phyloP scores from a whole-genome alignment of 2,888 invertebrate species.

The Cosmopolites sordidus region DNA sequence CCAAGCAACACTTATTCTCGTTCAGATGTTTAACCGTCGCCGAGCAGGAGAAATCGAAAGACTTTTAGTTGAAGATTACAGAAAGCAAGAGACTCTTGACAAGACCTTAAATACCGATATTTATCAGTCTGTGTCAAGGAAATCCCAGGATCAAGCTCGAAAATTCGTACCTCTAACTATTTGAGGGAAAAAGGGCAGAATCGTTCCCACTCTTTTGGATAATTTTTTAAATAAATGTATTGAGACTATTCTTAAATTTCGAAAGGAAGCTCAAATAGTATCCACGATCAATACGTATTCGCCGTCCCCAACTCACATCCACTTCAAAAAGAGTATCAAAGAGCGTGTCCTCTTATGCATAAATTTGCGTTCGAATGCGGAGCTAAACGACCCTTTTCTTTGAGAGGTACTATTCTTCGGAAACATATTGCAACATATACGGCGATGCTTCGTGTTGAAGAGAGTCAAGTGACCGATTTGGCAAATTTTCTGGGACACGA shows the following conservation, averaged over 20 bases:
- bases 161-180: too few species aligned
- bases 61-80: slow-evolving; percentile 18
- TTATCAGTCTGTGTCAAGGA: too few species aligned
- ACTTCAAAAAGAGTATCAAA: slow-evolving; percentile 22
- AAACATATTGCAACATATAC: slow-evolving; percentile 30
- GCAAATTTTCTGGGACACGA: slow-evolving; percentile 25
- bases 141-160: too few species aligned
- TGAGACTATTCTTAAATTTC: slow-evolving; percentile 16
- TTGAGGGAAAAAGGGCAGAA: too few species aligned
- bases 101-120: slow-evolving; percentile 4
- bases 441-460: slow-evolving; percentile 15
- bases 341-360: slow-evolving; percentile 31
- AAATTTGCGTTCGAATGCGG: slow-evolving; percentile 31
- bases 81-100: slow-evolving; percentile 17
- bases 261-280: slow-evolving; percentile 14
- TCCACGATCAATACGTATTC: slow-evolving; percentile 20
- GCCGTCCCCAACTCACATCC: slow-evolving; percentile 8
- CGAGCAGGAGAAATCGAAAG: too few species aligned
- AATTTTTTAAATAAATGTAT: slow-evolving; percentile 13
- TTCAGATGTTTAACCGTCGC: too few species aligned
- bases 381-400: too few species aligned
- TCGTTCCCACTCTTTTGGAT: slow-evolving; percentile 16
- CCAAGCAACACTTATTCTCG: slow-evolving; percentile 25
- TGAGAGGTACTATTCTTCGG: too few species aligned
- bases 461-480: slow-evolving; percentile 17